phyloP scores from a whole-genome alignment of 1,140 invertebrate genomes.

The Hyphantria cunea region DNA sequence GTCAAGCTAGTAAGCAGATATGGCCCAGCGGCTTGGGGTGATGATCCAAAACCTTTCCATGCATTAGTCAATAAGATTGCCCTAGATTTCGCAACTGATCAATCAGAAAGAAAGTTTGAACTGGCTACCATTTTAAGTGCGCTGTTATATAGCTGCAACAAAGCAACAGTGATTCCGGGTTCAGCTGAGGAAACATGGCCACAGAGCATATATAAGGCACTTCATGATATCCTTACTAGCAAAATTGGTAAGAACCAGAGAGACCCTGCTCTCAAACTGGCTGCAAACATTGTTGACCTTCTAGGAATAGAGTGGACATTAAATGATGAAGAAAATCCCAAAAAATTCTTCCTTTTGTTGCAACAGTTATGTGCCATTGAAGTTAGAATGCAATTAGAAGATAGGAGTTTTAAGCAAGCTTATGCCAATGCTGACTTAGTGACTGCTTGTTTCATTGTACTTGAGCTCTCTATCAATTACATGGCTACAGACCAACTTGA shows the following conservation, averaged over 20 bases:
- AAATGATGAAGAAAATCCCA: conserved; percentile 89
- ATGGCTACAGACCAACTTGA: conserved; percentile 91
- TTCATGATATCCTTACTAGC: conserved; percentile 91
- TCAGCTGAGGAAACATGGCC: conserved; percentile 89
- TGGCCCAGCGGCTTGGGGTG: conserved; percentile 88
- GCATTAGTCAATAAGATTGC: conserved; percentile 92
- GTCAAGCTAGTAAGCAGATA: conserved; percentile 87
- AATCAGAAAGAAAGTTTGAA: conserved; percentile 94
- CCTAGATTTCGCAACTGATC: conserved; percentile 93
- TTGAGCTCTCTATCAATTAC: conserved; percentile 91
- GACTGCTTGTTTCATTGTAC: conserved; percentile 90
- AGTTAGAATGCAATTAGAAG: conserved; percentile 95
- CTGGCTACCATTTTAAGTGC: conserved; percentile 89
- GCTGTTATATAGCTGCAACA: conserved; percentile 88
- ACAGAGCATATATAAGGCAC: conserved; percentile 88
- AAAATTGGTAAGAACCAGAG: conserved; percentile 94
- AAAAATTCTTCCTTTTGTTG: conserved; percentile 91
- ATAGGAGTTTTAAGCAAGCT: conserved; percentile 90
- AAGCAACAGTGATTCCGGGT: conserved; percentile 83
- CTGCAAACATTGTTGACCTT: conserved; percentile 89
- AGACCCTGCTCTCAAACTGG: conserved; percentile 92
- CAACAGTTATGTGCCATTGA: conserved; percentile 95
- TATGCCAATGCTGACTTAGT: conserved; percentile 89
- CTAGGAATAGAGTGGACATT: conserved; percentile 93
- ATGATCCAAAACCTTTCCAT: conserved; percentile 88